These are phyloP conservation scores for Drosophila lini DNA, from an alignment of 1,140 invertebrate genomes.

Conservation along the genomic window DNA sequence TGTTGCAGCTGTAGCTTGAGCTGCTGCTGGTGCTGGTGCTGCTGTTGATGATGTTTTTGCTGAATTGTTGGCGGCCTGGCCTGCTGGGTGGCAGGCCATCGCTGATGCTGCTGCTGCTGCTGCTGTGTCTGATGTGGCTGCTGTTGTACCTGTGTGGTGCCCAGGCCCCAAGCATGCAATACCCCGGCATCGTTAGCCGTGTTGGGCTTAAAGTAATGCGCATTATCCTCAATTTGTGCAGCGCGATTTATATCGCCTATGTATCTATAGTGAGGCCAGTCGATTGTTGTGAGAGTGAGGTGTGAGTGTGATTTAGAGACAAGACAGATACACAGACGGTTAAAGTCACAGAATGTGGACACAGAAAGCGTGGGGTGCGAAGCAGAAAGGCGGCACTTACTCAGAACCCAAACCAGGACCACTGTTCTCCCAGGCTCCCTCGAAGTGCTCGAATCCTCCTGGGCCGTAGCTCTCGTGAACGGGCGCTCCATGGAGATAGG, in stretches of 20 bases:
- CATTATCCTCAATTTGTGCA: conserved; percentile 85
- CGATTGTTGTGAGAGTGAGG: conserved; percentile 27
- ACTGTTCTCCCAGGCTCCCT: conserved; percentile 86
- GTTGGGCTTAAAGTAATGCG: conserved; percentile 85
- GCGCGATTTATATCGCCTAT: conserved; percentile 86
- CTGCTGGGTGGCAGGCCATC: conserved; percentile 42
- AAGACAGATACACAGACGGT: conserved; percentile 62
- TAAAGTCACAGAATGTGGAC: conserved; percentile 18
- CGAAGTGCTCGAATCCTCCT: conserved; percentile 76
- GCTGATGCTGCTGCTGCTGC: conserved; percentile 41
- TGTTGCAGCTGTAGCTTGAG: conserved; percentile 72
- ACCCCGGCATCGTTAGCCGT: conserved; percentile 85
- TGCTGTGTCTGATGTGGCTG: conserved; percentile 37
- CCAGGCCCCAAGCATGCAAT: conserved; percentile 86
- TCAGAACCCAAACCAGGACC: conserved; percentile 87
- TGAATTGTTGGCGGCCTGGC: conserved; percentile 29
- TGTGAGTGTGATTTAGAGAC: conserved; percentile 46
- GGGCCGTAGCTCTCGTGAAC: conserved; percentile 77
- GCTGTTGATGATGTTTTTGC: conserved; percentile 46
- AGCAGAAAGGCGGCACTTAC: conserved; percentile 83
- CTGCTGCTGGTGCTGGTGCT: conserved; percentile 10
- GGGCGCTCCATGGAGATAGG: conserved; percentile 82
- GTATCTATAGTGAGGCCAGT: conserved; percentile 84
- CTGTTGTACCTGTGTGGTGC: conserved; percentile 58
- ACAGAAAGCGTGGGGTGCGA: conserved; percentile 2